Base-by-base conservation (phyloP, 2,888 invertebrate species). In the Rhopalosiphum nymphaeae region DNA sequence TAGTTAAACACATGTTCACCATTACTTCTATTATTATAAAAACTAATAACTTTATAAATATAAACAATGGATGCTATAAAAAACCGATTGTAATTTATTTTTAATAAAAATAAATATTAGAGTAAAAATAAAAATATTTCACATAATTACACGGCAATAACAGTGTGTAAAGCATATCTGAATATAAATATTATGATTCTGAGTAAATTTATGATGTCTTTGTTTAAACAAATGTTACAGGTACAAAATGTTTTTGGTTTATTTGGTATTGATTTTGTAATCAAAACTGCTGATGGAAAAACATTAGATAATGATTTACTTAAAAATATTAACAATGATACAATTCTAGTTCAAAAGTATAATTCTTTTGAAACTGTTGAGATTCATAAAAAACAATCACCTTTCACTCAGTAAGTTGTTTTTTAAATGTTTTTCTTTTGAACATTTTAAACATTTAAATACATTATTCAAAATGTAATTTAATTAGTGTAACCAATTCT, bases 261-360 rank as follows among this genome's bases (percentile, higher is more conserved):
- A 29, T 94, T 91, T 94, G 91, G 91, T 42, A 53, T 94, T 85
- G 91, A 94, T 61, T 13, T 91, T 91, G n/a, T 67, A 11, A 9
- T 94, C 0, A 94, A 94, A 67, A 49, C 86, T 49, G 57, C 86
- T 42, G 86, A 94, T 61, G 90, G 94, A 61, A 86, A 91, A 86
- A 86, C 67, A 21, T 86, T 94, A 44, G 29, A 85, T 87, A n/a
- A 94, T 67, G 49, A 91, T 67, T 44, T 91, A 53, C 46, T 94
- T 13, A 49, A 91, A 1, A 94, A 91, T 42, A 16, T 94, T 4
- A 90, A 57, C 3, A 87, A 46, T 91, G 94, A 61, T 26, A 86
- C 90, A 53, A 86, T 94, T 67, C n/a, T 94, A 46, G 86, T 90
- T 49, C 94, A 94, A n/a, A 94, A 94, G 56, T 90, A 86, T 67